Evolutionary conservation across 2,113 vertebrate species (phyloP).

Genomic region (Ciconia stormi): DNA sequence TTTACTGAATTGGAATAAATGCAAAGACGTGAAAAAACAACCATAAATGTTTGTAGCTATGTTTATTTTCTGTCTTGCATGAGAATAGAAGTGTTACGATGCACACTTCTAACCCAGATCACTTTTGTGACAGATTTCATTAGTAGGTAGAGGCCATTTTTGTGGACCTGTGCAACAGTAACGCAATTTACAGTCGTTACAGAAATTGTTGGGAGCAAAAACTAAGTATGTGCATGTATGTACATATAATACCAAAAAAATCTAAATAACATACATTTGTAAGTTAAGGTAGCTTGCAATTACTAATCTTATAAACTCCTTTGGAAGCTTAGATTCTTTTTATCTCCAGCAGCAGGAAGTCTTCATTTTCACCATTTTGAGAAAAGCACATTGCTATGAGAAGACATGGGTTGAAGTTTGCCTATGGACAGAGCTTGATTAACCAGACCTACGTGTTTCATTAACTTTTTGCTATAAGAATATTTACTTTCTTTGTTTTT

Average conservation of each 20-base stretch:
- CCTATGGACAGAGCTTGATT: conserved; percentile 54
- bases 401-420: conserved; percentile 49
- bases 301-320: conserved; percentile 8
- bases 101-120: not conserved
- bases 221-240: conserved; percentile 45
- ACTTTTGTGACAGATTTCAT: not conserved
- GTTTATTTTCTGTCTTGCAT: not conserved
- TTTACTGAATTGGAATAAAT: not conserved
- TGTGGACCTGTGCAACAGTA: not conserved
- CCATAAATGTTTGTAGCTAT: not conserved
- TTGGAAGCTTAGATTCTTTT: conserved; percentile 43
- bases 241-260: not conserved
- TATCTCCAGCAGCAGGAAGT: conserved; percentile 35
- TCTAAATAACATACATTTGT: conserved; percentile 1
- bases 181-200: not conserved
- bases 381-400: conserved; percentile 26
- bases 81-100: not conserved
- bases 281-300: conserved; percentile 73
- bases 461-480: not conserved
- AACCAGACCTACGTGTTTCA: conserved; percentile 18
- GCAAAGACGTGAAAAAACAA: not conserved
- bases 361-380: conserved; percentile 32
- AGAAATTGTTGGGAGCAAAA: conserved; percentile 63
- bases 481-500: conserved; percentile 54
- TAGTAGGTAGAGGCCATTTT: not conserved